A percentile compares a stretch with the other conserved stretches of the same genome.
Conservation (phyloP, 2,113 vertebrate genomes). For the Elephantulus edwardii region DNA sequence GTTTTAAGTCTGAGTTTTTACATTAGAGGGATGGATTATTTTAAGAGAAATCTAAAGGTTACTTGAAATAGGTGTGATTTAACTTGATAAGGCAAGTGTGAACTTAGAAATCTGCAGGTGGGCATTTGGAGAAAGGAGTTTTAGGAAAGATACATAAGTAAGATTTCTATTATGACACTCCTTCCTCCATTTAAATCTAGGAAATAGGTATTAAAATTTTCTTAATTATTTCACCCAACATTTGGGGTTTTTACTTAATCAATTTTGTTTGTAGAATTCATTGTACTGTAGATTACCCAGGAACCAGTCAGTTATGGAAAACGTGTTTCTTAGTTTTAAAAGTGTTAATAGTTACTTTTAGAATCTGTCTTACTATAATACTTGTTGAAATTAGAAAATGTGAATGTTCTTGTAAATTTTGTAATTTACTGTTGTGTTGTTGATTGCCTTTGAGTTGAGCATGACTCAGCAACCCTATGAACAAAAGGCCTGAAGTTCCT, state of each 20-base stretch:
- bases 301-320: slow-evolving; percentile 14
- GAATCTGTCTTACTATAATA: neutral
- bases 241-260: neutral
- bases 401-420: too few species aligned
- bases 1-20: neutral
- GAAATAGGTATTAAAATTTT: too few species aligned
- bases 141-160: too few species aligned
- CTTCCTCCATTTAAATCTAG: too few species aligned
- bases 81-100: neutral
- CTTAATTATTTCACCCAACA: neutral
- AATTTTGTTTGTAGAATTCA: neutral
- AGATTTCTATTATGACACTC: too few species aligned
- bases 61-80: neutral
- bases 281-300: neutral
- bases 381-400: too few species aligned
- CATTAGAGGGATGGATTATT: neutral
- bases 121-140: neutral
- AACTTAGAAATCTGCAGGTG: neutral
- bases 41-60: neutral
- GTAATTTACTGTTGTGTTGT: too few species aligned
- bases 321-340: too few species aligned
- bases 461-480: too few species aligned
- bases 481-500: too few species aligned
- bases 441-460: too few species aligned
- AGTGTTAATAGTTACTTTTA: neutral